A percentile compares a stretch with the other conserved stretches of the same genome.
These are phyloP conservation scores for Tonatia bakeri DNA, from an alignment of 2,113 vertebrate genomes.

Conservation along the genomic window DNA sequence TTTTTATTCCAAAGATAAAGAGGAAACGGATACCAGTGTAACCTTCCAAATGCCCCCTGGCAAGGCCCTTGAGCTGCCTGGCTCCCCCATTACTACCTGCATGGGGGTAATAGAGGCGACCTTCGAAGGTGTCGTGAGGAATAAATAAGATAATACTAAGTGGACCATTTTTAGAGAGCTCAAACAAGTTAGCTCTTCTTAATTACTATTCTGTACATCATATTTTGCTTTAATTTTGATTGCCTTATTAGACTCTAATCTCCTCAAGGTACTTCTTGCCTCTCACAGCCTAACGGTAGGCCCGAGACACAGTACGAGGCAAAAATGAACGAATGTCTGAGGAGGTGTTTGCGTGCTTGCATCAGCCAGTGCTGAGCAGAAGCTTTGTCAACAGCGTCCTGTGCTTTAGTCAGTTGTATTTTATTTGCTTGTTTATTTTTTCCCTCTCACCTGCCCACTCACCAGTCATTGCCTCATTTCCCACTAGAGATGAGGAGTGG, in stretches of 20 bases:
- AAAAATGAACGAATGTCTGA: background rate
- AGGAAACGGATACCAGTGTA: background rate
- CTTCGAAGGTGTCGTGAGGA: background rate
- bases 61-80: background rate
- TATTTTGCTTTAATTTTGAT: background rate
- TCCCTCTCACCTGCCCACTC: background rate
- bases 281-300: background rate
- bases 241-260: background rate
- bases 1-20: background rate
- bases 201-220: background rate
- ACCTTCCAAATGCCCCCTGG: background rate
- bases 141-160: background rate
- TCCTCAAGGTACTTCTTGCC: background rate
- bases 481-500: background rate
- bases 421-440: background rate
- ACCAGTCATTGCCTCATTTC: background rate
- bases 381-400: background rate
- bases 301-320: background rate
- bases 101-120: background rate
- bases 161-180: background rate
- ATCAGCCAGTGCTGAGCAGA: background rate
- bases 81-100: background rate
- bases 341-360: background rate
- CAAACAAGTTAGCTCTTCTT: background rate
- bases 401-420: background rate